Conservation (phyloP, 2,797 vertebrate species). For the Dromococcyx pavoninus region DNA sequence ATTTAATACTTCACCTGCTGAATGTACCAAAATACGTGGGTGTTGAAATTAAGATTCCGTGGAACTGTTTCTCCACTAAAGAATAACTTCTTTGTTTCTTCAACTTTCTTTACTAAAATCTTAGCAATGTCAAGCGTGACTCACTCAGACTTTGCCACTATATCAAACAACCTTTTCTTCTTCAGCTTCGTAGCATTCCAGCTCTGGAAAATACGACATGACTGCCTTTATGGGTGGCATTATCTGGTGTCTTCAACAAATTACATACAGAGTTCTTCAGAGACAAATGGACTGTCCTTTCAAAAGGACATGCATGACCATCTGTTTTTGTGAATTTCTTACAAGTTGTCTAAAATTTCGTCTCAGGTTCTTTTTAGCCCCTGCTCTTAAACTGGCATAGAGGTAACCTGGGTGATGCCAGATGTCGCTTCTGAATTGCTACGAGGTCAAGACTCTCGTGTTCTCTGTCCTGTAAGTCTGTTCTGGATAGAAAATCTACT, state of each 20-base stretch:
- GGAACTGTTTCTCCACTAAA: not conserved
- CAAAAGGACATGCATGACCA: not conserved
- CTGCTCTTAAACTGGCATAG: not conserved
- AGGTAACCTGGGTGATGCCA: not conserved
- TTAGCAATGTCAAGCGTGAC: not conserved
- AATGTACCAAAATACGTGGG: not conserved
- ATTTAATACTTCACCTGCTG: not conserved
- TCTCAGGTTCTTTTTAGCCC: slow-evolving; percentile 31
- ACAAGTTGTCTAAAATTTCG: slow-evolving; percentile 59
- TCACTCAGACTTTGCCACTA: not conserved
- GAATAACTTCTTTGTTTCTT: not conserved
- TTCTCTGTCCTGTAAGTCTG: slow-evolving; percentile 31
- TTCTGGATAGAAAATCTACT: slow-evolving; percentile 10
- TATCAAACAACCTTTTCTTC: not conserved
- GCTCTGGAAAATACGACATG: not conserved
- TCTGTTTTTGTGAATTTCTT: slow-evolving; percentile 49
- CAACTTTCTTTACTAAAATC: not conserved
- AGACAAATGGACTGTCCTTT: not conserved
- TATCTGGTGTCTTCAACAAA: slow-evolving; percentile 30
- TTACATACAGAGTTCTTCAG: slow-evolving; percentile 8
- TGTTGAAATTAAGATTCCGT: not conserved
- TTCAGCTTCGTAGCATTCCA: not conserved
- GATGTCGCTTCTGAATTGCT: slow-evolving; percentile 51
- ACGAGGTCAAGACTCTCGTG: slow-evolving; percentile 39
- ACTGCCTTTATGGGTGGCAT: slow-evolving; percentile 5